These are phyloP conservation scores for Eulemur albifrons DNA, from an alignment of 2,797 vertebrate genomes.

Conservation along the genomic window DNA sequence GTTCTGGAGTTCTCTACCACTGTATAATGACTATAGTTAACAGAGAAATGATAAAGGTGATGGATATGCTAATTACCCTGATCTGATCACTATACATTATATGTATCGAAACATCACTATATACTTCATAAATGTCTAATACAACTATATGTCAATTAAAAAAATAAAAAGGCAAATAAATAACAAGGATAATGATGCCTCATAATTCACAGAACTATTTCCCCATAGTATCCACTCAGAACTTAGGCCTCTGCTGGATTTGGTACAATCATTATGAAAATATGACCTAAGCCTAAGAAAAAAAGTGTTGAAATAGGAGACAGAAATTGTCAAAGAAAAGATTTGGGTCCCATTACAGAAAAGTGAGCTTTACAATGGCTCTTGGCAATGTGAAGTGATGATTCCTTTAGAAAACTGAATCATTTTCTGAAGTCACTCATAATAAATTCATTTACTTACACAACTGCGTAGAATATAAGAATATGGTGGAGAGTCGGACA, in stretches of 20 bases:
- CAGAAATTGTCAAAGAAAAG: neutral
- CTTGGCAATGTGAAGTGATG: neutral
- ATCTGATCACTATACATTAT: neutral
- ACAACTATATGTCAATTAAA: neutral
- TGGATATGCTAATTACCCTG: neutral
- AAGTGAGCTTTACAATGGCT: neutral
- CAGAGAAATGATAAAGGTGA: neutral
- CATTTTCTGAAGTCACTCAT: neutral
- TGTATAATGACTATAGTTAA: neutral
- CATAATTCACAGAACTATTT: neutral
- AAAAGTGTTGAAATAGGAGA: neutral
- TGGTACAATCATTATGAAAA: neutral
- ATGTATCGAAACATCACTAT: neutral
- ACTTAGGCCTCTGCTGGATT: neutral
- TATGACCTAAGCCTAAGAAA: neutral
- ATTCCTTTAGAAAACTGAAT: neutral
- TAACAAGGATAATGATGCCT: neutral
- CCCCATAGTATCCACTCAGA: neutral
- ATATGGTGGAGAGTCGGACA: constrained; percentile 88
- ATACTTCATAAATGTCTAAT: neutral
- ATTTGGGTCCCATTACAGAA: neutral
- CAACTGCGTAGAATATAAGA: constrained; percentile 90
- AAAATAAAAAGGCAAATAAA: neutral
- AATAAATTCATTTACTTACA: constrained; percentile 87
- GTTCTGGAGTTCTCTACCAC: neutral